Conservation (phyloP, 2,113 vertebrate species). For the Formicarius rufipectus region DNA sequence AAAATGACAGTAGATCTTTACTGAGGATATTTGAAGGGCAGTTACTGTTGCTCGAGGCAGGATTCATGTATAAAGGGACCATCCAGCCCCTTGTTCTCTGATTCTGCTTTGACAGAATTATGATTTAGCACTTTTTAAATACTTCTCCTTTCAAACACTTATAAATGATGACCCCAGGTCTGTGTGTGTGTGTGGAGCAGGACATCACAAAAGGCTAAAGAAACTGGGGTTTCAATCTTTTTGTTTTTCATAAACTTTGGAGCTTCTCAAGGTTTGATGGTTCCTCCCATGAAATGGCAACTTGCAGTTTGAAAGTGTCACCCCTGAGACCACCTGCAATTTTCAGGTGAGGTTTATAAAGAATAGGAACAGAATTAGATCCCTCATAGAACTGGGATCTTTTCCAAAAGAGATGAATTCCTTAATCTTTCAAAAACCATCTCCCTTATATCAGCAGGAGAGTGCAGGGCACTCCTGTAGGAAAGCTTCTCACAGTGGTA, state of each 20-base stretch:
- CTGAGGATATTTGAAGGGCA: neutral
- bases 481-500: neutral
- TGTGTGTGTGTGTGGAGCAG: neutral
- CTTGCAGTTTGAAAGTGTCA: neutral
- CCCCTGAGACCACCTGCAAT: neutral
- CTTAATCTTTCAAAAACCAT: neutral
- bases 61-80: neutral
- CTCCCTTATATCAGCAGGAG: neutral
- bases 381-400: neutral
- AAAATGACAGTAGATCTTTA: neutral
- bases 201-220: neutral
- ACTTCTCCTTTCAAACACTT: neutral
- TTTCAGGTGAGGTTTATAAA: neutral
- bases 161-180: neutral
- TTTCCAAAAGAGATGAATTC: neutral
- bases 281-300: neutral
- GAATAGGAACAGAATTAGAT: neutral
- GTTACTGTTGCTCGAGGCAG: neutral
- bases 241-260: neutral
- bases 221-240: neutral
- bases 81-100: neutral
- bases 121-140: neutral
- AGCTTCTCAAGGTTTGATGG: neutral
- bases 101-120: neutral
- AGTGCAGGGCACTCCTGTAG: neutral